Percentiles rank a stretch among this genome's conserved stretches.
Conservation (phyloP, 2,888 invertebrate species). For the Trisateles emortualis region DNA sequence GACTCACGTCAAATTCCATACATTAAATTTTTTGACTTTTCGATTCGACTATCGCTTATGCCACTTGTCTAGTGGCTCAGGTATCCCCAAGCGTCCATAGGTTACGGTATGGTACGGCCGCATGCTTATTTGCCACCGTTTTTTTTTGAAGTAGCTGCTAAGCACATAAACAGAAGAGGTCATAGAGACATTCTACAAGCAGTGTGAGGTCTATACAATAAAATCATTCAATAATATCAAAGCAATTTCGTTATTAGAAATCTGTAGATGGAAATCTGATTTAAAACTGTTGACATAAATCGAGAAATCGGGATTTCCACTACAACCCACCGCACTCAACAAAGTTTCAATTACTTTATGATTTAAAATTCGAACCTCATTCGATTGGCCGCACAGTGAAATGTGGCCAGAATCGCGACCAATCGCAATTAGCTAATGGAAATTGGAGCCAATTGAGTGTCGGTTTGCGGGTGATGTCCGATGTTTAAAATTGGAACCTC, state of each 20-base stretch:
- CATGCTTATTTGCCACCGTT: too few relatives aligned
- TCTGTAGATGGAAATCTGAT: slow-evolving; percentile 1
- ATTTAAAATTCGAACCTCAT: slow-evolving; percentile 50
- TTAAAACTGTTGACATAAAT: slow-evolving; percentile 16
- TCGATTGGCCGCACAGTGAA: slow-evolving; percentile 45
- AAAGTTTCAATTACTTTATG: slow-evolving; percentile 42
- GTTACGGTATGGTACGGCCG: too few relatives aligned
- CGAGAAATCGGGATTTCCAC: slow-evolving; percentile 12
- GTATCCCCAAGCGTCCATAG: too few relatives aligned
- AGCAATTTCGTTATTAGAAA: not conserved
- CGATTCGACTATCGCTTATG: too few relatives aligned
- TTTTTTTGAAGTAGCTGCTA: too few relatives aligned
- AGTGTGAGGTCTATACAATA: too few relatives aligned
- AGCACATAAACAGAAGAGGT: too few relatives aligned
- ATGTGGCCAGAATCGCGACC: slow-evolving; percentile 51
- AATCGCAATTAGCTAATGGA: slow-evolving; percentile 67
- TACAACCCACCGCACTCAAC: slow-evolving; percentile 24
- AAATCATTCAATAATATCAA: too few relatives aligned
- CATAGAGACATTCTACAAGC: too few relatives aligned
- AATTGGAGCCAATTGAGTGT: slow-evolving; percentile 45
- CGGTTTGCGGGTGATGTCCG: slow-evolving; percentile 31
- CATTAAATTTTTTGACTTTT: too few relatives aligned
- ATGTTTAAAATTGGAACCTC: slow-evolving; percentile 32
- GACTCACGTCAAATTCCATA: too few relatives aligned
- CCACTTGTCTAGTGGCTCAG: too few relatives aligned